Evolutionary conservation across 2,113 vertebrate species (phyloP).

Genomic region (Paramormyrops kingsleyae): DNA sequence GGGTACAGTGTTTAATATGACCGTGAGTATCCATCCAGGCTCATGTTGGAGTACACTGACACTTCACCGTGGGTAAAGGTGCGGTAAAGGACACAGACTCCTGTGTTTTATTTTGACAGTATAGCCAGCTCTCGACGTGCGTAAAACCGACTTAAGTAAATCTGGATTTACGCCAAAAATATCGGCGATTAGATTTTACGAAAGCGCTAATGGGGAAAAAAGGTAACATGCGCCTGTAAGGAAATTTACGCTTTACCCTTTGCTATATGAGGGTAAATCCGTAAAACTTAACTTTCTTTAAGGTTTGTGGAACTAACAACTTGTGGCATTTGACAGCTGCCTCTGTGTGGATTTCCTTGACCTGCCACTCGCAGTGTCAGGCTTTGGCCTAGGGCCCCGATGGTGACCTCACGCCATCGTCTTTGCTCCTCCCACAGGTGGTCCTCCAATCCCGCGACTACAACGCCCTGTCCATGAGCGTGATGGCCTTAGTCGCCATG

Average conservation of each 20-base stretch:
- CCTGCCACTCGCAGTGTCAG: background rate
- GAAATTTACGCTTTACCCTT: background rate
- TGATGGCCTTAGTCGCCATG: slow-evolving; percentile 98
- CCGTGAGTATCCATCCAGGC: background rate
- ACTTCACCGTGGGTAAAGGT: background rate
- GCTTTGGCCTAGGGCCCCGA: background rate
- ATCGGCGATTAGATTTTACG: background rate
- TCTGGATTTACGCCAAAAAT: background rate
- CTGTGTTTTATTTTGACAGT: background rate
- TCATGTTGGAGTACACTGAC: background rate
- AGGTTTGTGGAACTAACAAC: background rate
- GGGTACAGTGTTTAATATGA: background rate
- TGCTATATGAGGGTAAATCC: background rate
- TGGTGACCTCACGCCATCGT: background rate
- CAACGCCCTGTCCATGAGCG: slow-evolving; percentile 96
- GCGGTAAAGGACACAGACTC: background rate
- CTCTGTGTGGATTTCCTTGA: background rate
- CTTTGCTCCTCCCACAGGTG: slow-evolving; percentile 59
- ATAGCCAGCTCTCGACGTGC: background rate
- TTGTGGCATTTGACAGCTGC: background rate
- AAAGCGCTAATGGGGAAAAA: background rate
- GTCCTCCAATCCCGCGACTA: slow-evolving; percentile 95
- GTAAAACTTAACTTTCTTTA: background rate
- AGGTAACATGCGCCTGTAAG: background rate
- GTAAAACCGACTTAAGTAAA: background rate